Evolutionary conservation across 1,140 invertebrate species (phyloP), one percentile per base, ranked within the genome.

Genomic region (Eumeta japonica): DNA sequence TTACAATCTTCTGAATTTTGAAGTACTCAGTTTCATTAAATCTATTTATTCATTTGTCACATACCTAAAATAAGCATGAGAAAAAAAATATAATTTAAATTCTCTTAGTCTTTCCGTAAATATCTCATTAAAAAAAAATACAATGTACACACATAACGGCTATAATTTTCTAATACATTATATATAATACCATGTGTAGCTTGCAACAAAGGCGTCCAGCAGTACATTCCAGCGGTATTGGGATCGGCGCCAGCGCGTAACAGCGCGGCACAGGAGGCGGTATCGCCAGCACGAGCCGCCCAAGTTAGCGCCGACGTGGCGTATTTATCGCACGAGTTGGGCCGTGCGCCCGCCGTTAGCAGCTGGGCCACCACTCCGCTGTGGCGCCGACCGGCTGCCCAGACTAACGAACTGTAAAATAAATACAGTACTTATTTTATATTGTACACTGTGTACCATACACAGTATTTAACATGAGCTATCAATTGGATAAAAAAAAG

Each of bases 271-370:
- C 94, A 92, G 39, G 97, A 92, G 46, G 91, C 85, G 7, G 83
- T 68, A 62, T 89, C 88, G 10, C 96, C 96, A 61, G 94, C 95
- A 14, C 96, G 78, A 40, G 87, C 84, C 10, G 93, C 94, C 97
- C 96, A 99, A 20, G 98, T 87, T 3, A 99, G 70, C 2, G 96
- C 92, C 1, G 95, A 96, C 1, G 94, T 98, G 10, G 94, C 96
- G 78, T 97, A 97, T 81, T 95, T 97, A 68, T 96, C 93, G 27
- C 89, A 87, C 16, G 90, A 84, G 75, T 97, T 95, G 12, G 94
- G 84, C 68, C 95, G 94, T 39, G 93, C 92, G 15, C 90, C 92
- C 45, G 89, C 83, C 43, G 81, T 76, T 31, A 98, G 78, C 15
- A 98, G 78, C 39, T 86, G 78, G 55, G 84, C 81, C 2, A 92